Base-by-base conservation (phyloP, 1,140 invertebrate genomes). In the Hormaphis cornu region DNA sequence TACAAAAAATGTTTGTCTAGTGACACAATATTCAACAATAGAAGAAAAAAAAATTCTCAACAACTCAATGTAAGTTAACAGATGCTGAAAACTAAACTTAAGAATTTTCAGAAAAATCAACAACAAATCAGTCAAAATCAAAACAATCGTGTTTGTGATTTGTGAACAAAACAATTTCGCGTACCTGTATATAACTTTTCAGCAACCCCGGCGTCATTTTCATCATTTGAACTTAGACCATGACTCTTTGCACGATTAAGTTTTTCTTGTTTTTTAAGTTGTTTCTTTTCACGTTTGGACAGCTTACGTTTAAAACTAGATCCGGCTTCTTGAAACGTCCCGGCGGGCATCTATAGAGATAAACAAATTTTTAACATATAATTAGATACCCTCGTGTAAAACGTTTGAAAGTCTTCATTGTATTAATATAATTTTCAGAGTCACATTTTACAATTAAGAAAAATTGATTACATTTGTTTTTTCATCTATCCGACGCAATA, bases 251-350 rank as follows among this genome's bases (percentile, higher is more conserved):
- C 80, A 78, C 90, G 82, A 26, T 89, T 88, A 58, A 95, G 80
- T 81, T 98, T 97, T 75, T 97, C 93, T 77, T 95, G 91, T 76
- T 98, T 98, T 79, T 97, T 97, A 76, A 95, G 84, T 77, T 97
- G 94, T 77, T 98, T 98, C 80, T 98, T 98, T 77, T 98, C 96
- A 56, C 96, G 83, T 81, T 97, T 98, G n/a, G 95, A 98, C 63
- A 97, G 82, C 83, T 97, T 97, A 76, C 95, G 82, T 76, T 87
- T 85, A 77, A 91, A 90, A 76, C 85, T 87, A 10, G 84, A 82
- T 69, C 83, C 79, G 44, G 79, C 80, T 71, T 86, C 84, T 70
- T 81, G 79, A 72, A 85, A 84, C 56, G 83, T 82, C 54, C 85
- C 81, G 42, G 81, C 80, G 48, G 80, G 79, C 71, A 80, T 75